phyloP scores from a whole-genome alignment of 2,888 invertebrate genomes.

The Tipula helvola region DNA sequence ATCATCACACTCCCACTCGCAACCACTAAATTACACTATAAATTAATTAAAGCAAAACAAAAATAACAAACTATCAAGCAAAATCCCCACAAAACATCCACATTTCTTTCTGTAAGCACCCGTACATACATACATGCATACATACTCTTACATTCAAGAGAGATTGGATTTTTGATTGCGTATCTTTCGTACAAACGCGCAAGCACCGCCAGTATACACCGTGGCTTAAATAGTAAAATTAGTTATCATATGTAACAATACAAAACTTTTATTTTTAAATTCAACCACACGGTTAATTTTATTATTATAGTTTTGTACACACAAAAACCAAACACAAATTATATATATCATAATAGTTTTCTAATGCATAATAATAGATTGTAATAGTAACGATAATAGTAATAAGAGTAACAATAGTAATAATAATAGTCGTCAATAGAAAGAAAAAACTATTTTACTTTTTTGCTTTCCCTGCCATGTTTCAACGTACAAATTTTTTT shows the following conservation, averaged over 20 bases:
- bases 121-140: neutral
- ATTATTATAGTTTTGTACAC: neutral
- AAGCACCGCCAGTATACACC: neutral
- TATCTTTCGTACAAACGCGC: neutral
- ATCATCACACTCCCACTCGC: neutral
- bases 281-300: neutral
- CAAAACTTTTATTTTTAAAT: neutral
- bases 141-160: neutral
- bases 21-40: neutral
- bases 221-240: neutral
- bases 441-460: neutral
- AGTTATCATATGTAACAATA: neutral
- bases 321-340: neutral
- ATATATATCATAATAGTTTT: neutral
- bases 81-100: neutral
- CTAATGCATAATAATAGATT: neutral
- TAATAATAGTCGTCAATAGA: neutral
- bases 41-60: neutral
- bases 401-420: constrained; percentile 4
- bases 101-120: neutral
- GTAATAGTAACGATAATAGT: neutral
- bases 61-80: neutral
- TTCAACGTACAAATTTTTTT: neutral
- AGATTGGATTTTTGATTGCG: neutral
- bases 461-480: neutral